Conservation (phyloP, 2,888 invertebrate species). For the Athalia circularis region DNA sequence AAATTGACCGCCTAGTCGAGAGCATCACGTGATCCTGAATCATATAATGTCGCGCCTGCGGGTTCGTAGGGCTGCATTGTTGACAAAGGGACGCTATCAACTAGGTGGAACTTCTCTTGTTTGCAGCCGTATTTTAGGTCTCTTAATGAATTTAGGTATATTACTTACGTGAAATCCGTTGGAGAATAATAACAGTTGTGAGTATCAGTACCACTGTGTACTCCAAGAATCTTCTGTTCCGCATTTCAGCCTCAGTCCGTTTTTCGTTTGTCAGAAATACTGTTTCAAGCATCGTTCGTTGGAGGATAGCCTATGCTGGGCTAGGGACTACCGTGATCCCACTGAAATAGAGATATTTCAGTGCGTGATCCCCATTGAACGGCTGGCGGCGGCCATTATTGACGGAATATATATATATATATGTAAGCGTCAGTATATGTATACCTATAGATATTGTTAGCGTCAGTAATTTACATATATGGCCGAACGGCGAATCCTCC, state of each 20-base stretch:
- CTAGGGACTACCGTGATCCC: too few relatives aligned
- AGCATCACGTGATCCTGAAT: conserved; percentile 12
- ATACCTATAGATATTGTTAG: too few relatives aligned
- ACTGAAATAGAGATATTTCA: too few relatives aligned
- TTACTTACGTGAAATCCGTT: conserved; percentile 60
- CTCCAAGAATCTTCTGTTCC: conserved; percentile 57
- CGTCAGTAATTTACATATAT: too few relatives aligned
- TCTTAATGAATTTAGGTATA: neutral
- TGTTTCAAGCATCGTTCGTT: conserved; percentile 58
- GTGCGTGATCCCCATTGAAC: too few relatives aligned
- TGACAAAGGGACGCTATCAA: neutral
- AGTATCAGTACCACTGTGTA: conserved; percentile 55
- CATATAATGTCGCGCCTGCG: conserved; percentile 19
- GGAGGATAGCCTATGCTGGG: too few relatives aligned
- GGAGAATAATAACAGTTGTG: conserved; percentile 56
- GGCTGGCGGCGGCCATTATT: too few relatives aligned
- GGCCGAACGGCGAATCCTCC: too few relatives aligned
- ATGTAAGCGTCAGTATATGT: too few relatives aligned
- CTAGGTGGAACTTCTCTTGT: conserved; percentile 21
- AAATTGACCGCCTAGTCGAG: neutral
- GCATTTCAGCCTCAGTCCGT: conserved; percentile 58
- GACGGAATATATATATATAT: too few relatives aligned
- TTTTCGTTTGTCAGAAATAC: conserved; percentile 54
- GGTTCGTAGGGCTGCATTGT: conserved; percentile 6
- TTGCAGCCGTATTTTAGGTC: neutral